Percentiles rank a stretch among this genome's conserved stretches.
These are phyloP conservation scores for Thinocorus orbignyianus DNA, from an alignment of 2,113 vertebrate species.

Conservation along the genomic window DNA sequence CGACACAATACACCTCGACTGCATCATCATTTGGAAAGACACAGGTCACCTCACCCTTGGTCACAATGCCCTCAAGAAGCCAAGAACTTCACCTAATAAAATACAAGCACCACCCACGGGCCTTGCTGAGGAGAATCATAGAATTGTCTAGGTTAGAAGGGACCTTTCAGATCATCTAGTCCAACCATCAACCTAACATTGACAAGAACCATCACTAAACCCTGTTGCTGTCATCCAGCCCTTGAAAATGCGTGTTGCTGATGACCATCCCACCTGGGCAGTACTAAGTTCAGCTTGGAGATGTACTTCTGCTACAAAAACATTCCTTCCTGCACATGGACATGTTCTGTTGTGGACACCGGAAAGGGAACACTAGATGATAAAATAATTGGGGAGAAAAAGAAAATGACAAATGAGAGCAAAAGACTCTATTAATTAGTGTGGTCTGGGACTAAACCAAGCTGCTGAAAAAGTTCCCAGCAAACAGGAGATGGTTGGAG, in stretches of 20 bases:
- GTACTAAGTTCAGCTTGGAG: not conserved
- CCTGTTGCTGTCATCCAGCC: not conserved
- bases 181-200: too few species aligned
- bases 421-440: not conserved
- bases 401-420: not conserved
- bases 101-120: not conserved
- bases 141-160: too few species aligned
- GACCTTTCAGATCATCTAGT: too few species aligned
- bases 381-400: not conserved
- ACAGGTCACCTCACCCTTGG: not conserved
- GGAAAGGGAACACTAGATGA: not conserved
- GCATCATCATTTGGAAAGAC: not conserved
- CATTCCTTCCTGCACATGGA: not conserved
- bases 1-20: not conserved
- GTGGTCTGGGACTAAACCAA: not conserved
- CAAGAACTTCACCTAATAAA: not conserved
- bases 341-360: not conserved
- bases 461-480: not conserved
- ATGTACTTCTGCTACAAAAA: not conserved
- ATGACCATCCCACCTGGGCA: not conserved
- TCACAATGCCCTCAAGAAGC: not conserved
- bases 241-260: not conserved
- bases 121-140: not conserved
- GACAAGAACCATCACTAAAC: too few species aligned
- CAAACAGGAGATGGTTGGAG: not conserved